phyloP scores from a whole-genome alignment of 2,113 vertebrate species.

The Eurystomus gularis region DNA sequence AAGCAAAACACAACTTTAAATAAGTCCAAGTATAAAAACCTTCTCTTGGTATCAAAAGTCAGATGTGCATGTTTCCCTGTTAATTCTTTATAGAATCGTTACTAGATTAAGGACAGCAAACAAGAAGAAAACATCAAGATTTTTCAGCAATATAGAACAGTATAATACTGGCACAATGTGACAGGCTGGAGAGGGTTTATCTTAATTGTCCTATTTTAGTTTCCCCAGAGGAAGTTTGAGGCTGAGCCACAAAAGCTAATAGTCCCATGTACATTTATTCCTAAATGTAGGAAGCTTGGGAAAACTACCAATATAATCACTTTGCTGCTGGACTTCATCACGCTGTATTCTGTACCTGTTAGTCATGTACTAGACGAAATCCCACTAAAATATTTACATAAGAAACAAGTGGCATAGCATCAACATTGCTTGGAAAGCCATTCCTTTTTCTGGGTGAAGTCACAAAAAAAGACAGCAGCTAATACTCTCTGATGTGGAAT shows the following conservation, averaged over 20 bases:
- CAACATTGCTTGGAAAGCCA: background rate
- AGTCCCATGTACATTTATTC: background rate
- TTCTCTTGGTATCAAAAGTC: background rate
- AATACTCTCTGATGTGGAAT: background rate
- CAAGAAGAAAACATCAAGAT: background rate
- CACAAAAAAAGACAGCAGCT: background rate
- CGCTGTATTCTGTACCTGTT: accelerated
- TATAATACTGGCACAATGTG: background rate
- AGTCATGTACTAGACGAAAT: background rate
- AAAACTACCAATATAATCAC: background rate
- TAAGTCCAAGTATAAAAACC: background rate
- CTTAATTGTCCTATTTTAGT: constrained; percentile 1
- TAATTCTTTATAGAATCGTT: background rate
- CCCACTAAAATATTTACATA: background rate
- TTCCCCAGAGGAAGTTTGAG: background rate
- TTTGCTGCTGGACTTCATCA: background rate
- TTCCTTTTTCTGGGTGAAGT: background rate
- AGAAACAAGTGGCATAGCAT: background rate
- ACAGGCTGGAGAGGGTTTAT: background rate
- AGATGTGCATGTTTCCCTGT: background rate
- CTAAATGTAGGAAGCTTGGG: background rate
- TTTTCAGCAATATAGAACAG: background rate
- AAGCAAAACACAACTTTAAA: background rate
- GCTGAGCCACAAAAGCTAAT: background rate
- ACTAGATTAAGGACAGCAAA: background rate